Evolutionary conservation across 2,888 invertebrate species (phyloP).

Genomic region (Allygus modestus): DNA sequence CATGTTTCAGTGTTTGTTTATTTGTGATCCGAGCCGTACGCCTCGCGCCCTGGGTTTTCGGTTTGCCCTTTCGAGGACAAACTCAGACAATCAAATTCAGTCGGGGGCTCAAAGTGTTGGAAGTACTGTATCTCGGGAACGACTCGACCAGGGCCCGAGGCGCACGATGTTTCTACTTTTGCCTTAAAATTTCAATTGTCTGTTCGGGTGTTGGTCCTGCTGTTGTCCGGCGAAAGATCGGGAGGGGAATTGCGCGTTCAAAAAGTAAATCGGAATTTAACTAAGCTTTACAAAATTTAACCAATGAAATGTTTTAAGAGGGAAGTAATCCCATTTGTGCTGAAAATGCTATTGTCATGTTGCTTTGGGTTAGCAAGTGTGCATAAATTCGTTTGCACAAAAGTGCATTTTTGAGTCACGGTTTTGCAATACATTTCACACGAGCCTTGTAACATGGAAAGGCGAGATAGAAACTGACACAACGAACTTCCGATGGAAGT

Average conservation of each 20-base stretch:
- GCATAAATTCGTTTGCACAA: too few relatives aligned
- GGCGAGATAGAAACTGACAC: too few relatives aligned
- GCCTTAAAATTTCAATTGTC: constrained; percentile 41
- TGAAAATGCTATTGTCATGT: too few relatives aligned
- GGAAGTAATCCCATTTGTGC: too few relatives aligned
- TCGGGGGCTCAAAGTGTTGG: neutral
- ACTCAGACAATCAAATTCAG: constrained; percentile 27
- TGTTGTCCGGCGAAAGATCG: constrained; percentile 41
- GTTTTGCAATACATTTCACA: too few relatives aligned
- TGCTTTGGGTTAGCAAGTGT: too few relatives aligned
- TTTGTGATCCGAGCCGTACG: constrained; percentile 19
- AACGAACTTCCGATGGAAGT: too few relatives aligned
- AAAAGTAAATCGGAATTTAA: too few relatives aligned
- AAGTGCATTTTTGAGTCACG: too few relatives aligned
- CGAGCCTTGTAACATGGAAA: too few relatives aligned
- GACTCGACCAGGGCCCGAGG: neutral
- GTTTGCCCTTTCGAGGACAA: constrained; percentile 1
- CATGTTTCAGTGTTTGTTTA: constrained; percentile 49
- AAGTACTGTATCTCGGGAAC: neutral
- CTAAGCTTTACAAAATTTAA: too few relatives aligned
- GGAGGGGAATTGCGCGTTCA: neutral
- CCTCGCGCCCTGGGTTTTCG: neutral
- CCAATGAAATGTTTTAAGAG: too few relatives aligned
- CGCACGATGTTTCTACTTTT: constrained; percentile 23
- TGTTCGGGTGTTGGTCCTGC: constrained; percentile 39